phyloP scores from a whole-genome alignment of 2,797 vertebrate species.

The Odontamblyopus lacepedii region DNA sequence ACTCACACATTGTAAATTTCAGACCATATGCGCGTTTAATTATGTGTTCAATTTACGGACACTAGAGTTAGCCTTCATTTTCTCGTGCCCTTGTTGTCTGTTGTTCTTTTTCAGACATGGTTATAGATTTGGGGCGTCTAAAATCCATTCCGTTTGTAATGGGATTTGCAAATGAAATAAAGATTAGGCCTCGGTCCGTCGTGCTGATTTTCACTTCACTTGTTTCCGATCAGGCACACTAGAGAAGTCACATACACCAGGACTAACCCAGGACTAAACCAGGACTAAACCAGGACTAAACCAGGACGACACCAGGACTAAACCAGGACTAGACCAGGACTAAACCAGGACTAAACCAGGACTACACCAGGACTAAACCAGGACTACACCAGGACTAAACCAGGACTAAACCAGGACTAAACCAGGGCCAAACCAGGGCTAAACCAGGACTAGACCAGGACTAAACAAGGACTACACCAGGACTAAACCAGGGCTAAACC shows the following conservation, averaged over 20 bases:
- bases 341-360: neutral
- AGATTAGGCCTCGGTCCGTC: constrained; percentile 30
- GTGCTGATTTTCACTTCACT: constrained; percentile 26
- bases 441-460: neutral
- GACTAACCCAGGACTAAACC: neutral
- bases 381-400: neutral
- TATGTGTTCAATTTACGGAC: neutral
- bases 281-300: neutral
- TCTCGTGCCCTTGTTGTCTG: constrained; percentile 24
- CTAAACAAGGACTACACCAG: neutral
- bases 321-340: neutral
- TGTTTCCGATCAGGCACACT: constrained; percentile 10
- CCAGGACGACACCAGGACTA: neutral
- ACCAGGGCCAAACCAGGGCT: neutral
- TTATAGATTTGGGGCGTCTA: constrained; percentile 44
- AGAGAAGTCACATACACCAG: neutral
- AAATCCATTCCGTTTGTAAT: constrained; percentile 39
- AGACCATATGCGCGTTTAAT: neutral
- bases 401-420: neutral
- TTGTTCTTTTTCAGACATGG: constrained; percentile 30
- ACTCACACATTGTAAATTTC: constrained; percentile 14
- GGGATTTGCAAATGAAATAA: constrained; percentile 54
- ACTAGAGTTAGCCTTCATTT: neutral
- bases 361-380: neutral
- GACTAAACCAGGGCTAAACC: neutral